Percentiles rank a stretch among this genome's conserved stretches.
These are phyloP conservation scores for Halictus ligatus DNA, from an alignment of 2,888 invertebrate genomes.

Conservation along the genomic window DNA sequence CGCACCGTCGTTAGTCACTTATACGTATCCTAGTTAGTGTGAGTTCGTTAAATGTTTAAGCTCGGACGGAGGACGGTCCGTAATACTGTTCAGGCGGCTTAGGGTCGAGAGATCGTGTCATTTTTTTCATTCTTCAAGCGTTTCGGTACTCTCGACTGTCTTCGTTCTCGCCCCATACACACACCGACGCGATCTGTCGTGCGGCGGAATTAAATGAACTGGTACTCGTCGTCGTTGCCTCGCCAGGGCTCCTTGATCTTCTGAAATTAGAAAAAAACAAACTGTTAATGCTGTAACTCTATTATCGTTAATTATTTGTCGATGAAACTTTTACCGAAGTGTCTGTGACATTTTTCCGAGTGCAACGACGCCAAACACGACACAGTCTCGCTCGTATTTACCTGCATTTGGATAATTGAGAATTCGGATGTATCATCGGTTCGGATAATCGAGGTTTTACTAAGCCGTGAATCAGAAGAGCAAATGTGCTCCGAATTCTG, in stretches of 20 bases:
- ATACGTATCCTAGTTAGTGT: slow-evolving; percentile 45
- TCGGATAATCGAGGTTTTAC: too few species aligned
- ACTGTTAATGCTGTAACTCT: too few species aligned
- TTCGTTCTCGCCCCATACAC: slow-evolving; percentile 58
- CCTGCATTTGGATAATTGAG: too few species aligned
- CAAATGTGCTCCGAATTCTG: too few species aligned
- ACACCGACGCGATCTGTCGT: slow-evolving; percentile 42
- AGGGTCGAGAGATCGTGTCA: slow-evolving; percentile 59
- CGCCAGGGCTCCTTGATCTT: slow-evolving; percentile 62
- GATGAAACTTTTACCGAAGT: too few species aligned
- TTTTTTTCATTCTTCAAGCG: slow-evolving; percentile 30
- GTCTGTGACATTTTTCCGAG: too few species aligned
- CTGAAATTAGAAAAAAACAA: slow-evolving; percentile 64
- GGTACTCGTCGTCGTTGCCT: slow-evolving; percentile 62
- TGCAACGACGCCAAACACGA: too few species aligned
- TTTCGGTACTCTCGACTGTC: slow-evolving; percentile 47
- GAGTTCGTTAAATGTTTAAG: slow-evolving; percentile 67
- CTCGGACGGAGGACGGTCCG: slow-evolving; percentile 75
- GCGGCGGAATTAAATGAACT: slow-evolving; percentile 65
- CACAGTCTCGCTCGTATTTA: too few species aligned
- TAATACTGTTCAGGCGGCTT: slow-evolving; percentile 76
- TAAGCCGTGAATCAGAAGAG: too few species aligned
- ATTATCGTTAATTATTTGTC: too few species aligned
- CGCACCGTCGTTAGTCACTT: slow-evolving; percentile 50
- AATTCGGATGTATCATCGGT: too few species aligned